These are phyloP conservation scores for Anaspis maculata DNA, from an alignment of 2,888 invertebrate genomes.

Conservation along the genomic window DNA sequence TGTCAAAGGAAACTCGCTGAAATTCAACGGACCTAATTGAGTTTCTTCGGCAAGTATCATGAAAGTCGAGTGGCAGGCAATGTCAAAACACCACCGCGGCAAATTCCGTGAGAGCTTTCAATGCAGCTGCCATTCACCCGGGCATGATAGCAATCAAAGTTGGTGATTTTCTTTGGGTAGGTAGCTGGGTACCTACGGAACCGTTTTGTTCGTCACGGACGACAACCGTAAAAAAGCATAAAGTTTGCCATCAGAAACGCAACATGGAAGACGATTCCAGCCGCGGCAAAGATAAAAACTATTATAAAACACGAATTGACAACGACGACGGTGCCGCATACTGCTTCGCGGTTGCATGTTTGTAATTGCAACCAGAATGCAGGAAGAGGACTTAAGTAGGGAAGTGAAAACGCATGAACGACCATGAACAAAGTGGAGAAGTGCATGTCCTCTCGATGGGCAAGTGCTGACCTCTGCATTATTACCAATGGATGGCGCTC, in stretches of 20 bases:
- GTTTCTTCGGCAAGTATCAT: too few relatives aligned
- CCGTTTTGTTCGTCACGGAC: conserved; percentile 20
- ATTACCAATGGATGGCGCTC: too few relatives aligned
- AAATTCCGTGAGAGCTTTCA: too few relatives aligned
- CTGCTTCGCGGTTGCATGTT: conserved; percentile 17
- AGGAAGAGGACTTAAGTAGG: conserved; percentile 23
- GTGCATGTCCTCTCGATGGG: background rate
- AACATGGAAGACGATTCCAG: conserved; percentile 17
- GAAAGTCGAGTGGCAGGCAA: too few relatives aligned
- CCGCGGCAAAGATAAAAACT: conserved; percentile 23
- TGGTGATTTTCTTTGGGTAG: too few relatives aligned
- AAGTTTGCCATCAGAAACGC: background rate
- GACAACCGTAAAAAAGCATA: conserved; percentile 16
- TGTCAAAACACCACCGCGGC: too few relatives aligned
- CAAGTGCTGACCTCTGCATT: too few relatives aligned
- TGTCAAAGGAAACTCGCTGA: too few relatives aligned
- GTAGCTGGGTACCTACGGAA: too few relatives aligned
- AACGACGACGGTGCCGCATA: conserved; percentile 6
- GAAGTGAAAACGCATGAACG: conserved; percentile 28
- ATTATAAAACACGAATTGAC: conserved; percentile 28
- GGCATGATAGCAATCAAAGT: too few relatives aligned
- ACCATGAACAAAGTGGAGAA: conserved; percentile 23
- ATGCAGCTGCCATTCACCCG: too few relatives aligned
- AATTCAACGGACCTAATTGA: too few relatives aligned
- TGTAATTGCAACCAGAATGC: conserved; percentile 20